Base-by-base conservation (phyloP, 2,797 vertebrate genomes). In the Fistularia tabacaria region DNA sequence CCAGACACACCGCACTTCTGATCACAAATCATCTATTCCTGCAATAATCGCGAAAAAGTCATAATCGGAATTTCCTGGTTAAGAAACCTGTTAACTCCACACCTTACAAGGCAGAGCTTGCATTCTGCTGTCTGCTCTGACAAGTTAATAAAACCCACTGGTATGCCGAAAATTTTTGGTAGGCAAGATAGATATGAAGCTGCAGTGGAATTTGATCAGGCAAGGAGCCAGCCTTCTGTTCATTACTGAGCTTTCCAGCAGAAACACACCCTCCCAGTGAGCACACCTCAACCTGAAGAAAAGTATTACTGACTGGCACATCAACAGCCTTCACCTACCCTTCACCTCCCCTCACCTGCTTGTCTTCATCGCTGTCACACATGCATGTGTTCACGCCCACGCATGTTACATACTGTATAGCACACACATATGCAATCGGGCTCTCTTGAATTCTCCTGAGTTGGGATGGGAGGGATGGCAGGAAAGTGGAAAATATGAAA, bases 81-180 rank as follows among this genome's bases (percentile, higher is more conserved):
- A 38, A 57, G 66, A 73, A 71, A 84, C 66, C 69, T 82, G 71
- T 62, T 71, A 69, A 57, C 41, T 76, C 66, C 59, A 71, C 82
- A 81, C 81, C 80, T 88, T 87, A 85, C 89, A 91, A 89, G 89
- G 89, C 81, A 88, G 85, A 89, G 85, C 86, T 76, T 83, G 86
- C 86, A 79, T 70, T 77, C 69, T 10, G 71, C 79, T 83, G 87
- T 87, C 81, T 90, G 88, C 89, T 89, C 86, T 82, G 81, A 90
- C 90, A 91, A 88, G 90, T 90, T 89, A 90, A 90, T 88, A 90
- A 90, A 90, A 90, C 77, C 79, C 85, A 69, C 86, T 89, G 89
- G 90, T 89, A 91, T 91, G 90, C 87, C 61, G 83, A 90, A 88
- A 69, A 90, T 90, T 90, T 90, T 86, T 87, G 80, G 83, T 88